phyloP scores from a whole-genome alignment of 2,113 vertebrate genomes.

The Ctenodactylus gundi region DNA sequence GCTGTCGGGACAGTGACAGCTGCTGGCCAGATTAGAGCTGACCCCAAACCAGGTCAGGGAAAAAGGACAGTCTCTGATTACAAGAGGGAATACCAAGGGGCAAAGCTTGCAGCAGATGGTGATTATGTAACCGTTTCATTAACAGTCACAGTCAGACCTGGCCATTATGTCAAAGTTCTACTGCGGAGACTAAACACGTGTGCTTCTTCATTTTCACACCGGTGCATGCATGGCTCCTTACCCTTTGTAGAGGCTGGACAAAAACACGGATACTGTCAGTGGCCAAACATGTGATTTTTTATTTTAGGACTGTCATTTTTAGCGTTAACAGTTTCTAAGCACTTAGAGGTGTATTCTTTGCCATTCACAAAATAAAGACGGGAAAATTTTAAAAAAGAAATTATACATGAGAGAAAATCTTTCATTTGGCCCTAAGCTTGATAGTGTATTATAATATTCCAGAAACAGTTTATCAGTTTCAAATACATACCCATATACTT shows the following conservation, averaged over 20 bases:
- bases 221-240: no score
- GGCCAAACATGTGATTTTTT: background rate
- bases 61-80: background rate
- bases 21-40: background rate
- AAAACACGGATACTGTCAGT: no score
- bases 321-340: background rate
- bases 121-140: no score
- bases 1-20: background rate
- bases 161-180: no score
- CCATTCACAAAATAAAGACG: slow-evolving; percentile 27
- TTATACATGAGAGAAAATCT: slow-evolving; percentile 4
- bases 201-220: no score
- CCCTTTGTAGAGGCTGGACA: no score
- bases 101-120: background rate
- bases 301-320: slow-evolving; percentile 10
- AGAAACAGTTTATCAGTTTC: slow-evolving; percentile 9
- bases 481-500: slow-evolving; percentile 12
- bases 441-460: background rate
- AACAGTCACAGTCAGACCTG: no score
- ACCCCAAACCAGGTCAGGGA: background rate
- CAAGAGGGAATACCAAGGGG: background rate
- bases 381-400: slow-evolving; percentile 61
- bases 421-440: slow-evolving; percentile 8
- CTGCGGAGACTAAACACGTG: no score
- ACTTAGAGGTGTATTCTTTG: slow-evolving; percentile 20